Conservation (phyloP, 2,888 invertebrate species). For the Psylliodes chrysocephalus region DNA sequence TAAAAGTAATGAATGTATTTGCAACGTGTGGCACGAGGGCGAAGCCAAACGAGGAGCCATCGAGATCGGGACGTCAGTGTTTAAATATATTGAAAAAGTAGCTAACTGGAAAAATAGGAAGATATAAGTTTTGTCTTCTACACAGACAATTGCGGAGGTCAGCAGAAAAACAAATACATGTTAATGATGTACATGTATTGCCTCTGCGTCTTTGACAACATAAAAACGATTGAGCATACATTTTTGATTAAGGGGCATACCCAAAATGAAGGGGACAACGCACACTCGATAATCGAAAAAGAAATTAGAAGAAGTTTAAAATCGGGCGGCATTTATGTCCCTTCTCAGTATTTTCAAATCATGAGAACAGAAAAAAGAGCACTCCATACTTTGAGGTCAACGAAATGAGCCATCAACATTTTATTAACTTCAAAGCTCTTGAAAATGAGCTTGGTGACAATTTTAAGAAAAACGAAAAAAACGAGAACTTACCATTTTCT, state of each 20-base stretch:
- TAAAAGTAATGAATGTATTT: too few species aligned
- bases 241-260: constrained; percentile 35
- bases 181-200: constrained; percentile 29
- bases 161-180: constrained; percentile 33
- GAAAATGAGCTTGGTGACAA: too few species aligned
- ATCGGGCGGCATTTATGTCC: constrained; percentile 35
- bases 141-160: constrained; percentile 31
- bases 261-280: constrained; percentile 31
- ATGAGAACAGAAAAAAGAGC: constrained; percentile 32
- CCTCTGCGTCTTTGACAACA: constrained; percentile 12
- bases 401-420: constrained; percentile 30
- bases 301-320: constrained; percentile 19
- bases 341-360: constrained; percentile 25
- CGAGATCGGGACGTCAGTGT: constrained; percentile 32
- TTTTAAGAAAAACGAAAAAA: too few species aligned
- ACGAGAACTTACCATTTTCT: too few species aligned
- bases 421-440: constrained; percentile 31
- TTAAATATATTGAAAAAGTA: constrained; percentile 25
- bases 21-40: constrained; percentile 38
- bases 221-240: constrained; percentile 36
- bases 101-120: neutral
- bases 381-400: constrained; percentile 23
- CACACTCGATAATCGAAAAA: too few species aligned
- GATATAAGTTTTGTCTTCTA: constrained; percentile 17
- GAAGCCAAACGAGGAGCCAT: constrained; percentile 33